A percentile compares a stretch with the other conserved stretches of the same genome.
phyloP scores from a whole-genome alignment of 2,888 invertebrate species.

The Drosophila mettleri region DNA sequence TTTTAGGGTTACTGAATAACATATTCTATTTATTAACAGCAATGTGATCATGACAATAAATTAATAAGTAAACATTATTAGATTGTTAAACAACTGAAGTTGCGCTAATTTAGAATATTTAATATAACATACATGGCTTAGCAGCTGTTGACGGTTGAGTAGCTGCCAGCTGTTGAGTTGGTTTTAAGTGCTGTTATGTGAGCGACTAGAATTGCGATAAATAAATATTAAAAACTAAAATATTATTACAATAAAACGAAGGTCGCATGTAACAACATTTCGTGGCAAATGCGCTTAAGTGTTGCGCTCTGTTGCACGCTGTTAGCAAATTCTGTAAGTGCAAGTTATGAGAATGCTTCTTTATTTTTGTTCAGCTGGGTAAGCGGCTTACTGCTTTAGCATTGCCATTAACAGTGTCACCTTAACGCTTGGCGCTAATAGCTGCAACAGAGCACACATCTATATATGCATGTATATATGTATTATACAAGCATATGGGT shows the following conservation, averaged over 20 bases:
- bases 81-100: no score
- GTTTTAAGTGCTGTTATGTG: no score
- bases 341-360: neutral
- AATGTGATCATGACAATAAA: no score
- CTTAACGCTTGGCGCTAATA: conserved; percentile 14
- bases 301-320: neutral
- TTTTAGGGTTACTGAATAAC: no score
- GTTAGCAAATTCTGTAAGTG: neutral
- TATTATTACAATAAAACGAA: neutral
- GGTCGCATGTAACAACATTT: neutral
- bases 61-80: no score
- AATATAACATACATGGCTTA: no score
- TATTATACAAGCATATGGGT: neutral
- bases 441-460: neutral
- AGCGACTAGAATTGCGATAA: neutral
- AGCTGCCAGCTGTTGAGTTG: neutral
- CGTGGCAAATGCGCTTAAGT: neutral
- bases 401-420: conserved; percentile 13
- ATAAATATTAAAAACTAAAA: neutral
- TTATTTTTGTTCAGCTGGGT: neutral
- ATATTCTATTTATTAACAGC: no score
- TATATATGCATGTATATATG: neutral
- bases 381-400: neutral
- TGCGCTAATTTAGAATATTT: no score
- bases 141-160: no score